phyloP scores from a whole-genome alignment of 2,888 invertebrate genomes.

The Subacronicta megacephala region DNA sequence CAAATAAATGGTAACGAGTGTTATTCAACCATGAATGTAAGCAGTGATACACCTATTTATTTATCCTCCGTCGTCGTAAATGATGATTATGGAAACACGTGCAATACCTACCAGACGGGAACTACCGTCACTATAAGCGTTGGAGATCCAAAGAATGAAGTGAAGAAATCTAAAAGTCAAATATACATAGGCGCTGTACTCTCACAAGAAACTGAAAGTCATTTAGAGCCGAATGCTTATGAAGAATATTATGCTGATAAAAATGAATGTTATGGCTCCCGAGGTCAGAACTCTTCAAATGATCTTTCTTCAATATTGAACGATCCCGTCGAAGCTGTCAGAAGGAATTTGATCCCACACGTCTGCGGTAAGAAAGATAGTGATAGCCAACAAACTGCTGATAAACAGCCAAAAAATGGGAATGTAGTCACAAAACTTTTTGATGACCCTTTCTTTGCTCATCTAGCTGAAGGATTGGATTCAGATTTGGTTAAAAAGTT shows the following conservation, averaged over 20 bases:
- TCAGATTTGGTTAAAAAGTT: slow-evolving; percentile 90
- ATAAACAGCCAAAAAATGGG: slow-evolving; percentile 72
- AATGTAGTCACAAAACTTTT: slow-evolving; percentile 90
- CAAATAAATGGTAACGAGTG: slow-evolving; percentile 93
- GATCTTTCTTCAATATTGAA: slow-evolving; percentile 90
- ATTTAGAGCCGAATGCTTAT: slow-evolving; percentile 75
- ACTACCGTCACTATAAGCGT: slow-evolving; percentile 91
- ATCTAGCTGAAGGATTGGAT: slow-evolving; percentile 91
- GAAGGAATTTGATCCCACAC: slow-evolving; percentile 93
- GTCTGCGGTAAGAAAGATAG: slow-evolving; percentile 91
- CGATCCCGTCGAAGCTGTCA: slow-evolving; percentile 94
- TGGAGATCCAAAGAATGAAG: slow-evolving; percentile 84
- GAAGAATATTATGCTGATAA: slow-evolving; percentile 81
- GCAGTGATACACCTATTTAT: slow-evolving; percentile 92
- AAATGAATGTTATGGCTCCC: slow-evolving; percentile 50
- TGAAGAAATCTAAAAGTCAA: slow-evolving; percentile 85
- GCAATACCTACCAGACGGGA: slow-evolving; percentile 86
- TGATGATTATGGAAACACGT: slow-evolving; percentile 84
- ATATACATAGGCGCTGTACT: slow-evolving; percentile 85
- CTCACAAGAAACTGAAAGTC: slow-evolving; percentile 67
- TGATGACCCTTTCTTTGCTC: slow-evolving; percentile 91
- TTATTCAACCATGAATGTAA: slow-evolving; percentile 93
- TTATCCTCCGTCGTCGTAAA: slow-evolving; percentile 93
- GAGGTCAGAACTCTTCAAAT: slow-evolving; percentile 51
- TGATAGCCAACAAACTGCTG: slow-evolving; percentile 36